Evolutionary conservation across 2,888 invertebrate species (phyloP), one percentile per base, ranked within the genome.

Genomic region (Agrochola macilenta): DNA sequence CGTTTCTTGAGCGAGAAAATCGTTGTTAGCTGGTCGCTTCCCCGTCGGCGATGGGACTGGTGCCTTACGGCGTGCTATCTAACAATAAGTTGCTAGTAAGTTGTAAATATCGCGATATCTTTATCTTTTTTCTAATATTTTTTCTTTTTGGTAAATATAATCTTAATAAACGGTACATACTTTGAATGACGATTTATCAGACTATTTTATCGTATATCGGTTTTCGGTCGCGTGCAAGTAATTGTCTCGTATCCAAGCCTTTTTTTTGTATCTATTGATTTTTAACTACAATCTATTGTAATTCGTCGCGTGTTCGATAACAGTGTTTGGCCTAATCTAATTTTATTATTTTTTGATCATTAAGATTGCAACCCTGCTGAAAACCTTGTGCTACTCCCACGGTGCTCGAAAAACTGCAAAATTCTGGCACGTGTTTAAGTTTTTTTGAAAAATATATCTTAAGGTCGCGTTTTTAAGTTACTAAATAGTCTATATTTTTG

Each of bases 141-240:
- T 57, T 69, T 58, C 8, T 35, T 57, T 72, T 57, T 26, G 17
- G 7, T 78, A 26, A 68, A 69, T 49, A 14, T 2, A 3, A 30
- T 69, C 26, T 58, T 30, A 69, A 54, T 54, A 54, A 52, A 64
- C 30, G 39, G 14, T 43, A 39, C 39, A 39, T 60, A 60, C 23
- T 52, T 57, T 63, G 7, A 81, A 35, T 81, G 26, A 26, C 43
- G 23, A 46, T 68, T 61, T 74, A 74, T 79, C 54, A 4, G 17
- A 23, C 9, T 58, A 23, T 49, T 14, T 65, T 68, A 81, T 63
- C 66, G 39, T n/a, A 14, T 46, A 71, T 71, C 39, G 65, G 17
- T 26, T 66, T 46, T 76, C 9, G 35, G 35, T 82, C 60, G 65
- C 83, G 78, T 82, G 80, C 65, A 30, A 20, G 46, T 80, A 80